These are phyloP conservation scores for Syncerus caffer DNA, from an alignment of 2,797 vertebrate species.

Conservation along the genomic window DNA sequence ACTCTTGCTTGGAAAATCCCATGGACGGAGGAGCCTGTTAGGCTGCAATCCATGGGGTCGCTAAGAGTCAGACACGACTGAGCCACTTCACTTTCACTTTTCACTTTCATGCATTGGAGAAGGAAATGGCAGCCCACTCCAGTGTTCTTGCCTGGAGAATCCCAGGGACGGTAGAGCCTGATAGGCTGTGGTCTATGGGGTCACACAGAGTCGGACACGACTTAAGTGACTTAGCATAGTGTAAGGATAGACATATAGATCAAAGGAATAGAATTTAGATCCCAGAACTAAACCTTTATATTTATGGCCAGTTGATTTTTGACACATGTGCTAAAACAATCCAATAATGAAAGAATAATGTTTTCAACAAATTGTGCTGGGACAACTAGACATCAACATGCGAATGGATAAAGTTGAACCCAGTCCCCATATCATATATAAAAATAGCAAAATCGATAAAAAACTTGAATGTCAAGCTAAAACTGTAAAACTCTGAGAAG, in stretches of 20 bases:
- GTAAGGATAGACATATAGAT: neutral
- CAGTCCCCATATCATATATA: neutral
- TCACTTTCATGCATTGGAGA: too few species aligned
- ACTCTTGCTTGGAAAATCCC: too few species aligned
- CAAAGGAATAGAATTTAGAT: neutral
- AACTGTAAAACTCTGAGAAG: neutral
- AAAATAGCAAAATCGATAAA: neutral
- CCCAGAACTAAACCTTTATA: neutral
- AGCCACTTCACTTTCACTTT: too few species aligned
- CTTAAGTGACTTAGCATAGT: neutral
- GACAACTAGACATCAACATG: neutral
- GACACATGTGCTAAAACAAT: neutral
- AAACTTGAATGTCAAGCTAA: neutral
- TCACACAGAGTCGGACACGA: too few species aligned
- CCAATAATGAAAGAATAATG: neutral
- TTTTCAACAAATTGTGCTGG: neutral
- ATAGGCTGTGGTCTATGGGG: too few species aligned
- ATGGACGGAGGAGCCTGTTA: too few species aligned
- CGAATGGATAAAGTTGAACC: neutral
- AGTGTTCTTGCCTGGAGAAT: too few species aligned
- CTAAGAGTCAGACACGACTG: too few species aligned
- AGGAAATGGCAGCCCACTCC: too few species aligned
- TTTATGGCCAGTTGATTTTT: neutral
- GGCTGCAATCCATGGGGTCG: too few species aligned
- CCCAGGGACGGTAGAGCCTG: too few species aligned